Evolutionary conservation across 2,797 vertebrate species (phyloP).

Genomic region (Psittacula echo): DNA sequence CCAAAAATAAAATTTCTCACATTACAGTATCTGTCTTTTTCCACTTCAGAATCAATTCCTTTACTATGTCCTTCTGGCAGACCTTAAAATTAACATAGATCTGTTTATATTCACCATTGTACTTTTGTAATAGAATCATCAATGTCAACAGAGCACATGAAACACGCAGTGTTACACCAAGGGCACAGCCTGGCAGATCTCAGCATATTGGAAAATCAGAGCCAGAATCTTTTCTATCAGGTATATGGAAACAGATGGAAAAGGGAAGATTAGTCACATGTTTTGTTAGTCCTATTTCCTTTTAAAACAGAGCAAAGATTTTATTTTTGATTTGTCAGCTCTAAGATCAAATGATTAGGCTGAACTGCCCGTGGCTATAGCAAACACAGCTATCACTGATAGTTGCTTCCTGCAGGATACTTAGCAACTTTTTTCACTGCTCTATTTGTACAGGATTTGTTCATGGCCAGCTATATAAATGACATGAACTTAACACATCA

Average conservation of each 20-base stretch:
- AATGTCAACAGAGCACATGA: not conserved
- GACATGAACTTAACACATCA: not conserved
- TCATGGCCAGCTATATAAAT: not conserved
- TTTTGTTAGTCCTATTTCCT: not conserved
- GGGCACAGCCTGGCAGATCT: not conserved
- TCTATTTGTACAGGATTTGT: not conserved
- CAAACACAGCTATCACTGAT: not conserved
- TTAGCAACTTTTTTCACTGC: not conserved
- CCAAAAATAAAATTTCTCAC: not conserved
- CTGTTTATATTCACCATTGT: conserved; percentile 27
- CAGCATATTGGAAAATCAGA: not conserved
- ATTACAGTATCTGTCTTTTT: not conserved
- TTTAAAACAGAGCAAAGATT: not conserved
- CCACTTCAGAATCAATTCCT: not conserved
- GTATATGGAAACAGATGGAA: not conserved
- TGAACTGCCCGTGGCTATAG: not conserved
- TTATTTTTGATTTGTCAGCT: not conserved
- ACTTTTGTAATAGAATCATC: not conserved
- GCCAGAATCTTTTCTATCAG: not conserved
- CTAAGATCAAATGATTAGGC: not conserved
- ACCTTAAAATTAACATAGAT: conserved; percentile 47
- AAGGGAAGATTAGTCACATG: not conserved
- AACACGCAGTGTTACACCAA: not conserved
- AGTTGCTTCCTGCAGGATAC: not conserved
- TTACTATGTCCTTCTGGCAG: not conserved